phyloP scores from a whole-genome alignment of 2,113 vertebrate genomes.

The Pungitius pungitius region DNA sequence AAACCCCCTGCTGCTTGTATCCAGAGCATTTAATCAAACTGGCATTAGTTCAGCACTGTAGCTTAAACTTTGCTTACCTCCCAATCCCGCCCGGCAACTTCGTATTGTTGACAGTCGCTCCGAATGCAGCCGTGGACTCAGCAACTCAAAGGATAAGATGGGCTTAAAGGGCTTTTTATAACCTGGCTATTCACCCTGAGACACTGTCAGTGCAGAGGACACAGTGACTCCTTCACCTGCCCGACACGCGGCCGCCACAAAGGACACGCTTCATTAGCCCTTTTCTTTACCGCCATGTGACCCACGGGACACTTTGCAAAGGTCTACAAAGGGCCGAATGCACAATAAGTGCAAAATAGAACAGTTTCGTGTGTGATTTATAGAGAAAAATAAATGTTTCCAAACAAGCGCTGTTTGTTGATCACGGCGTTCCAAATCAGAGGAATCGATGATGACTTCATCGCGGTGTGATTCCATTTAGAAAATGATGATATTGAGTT shows the following conservation, averaged over 20 bases:
- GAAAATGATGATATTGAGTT: background rate
- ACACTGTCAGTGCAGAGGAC: conserved; percentile 40
- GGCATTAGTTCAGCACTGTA: conserved; percentile 76
- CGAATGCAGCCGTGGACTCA: conserved; percentile 71
- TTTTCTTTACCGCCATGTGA: background rate
- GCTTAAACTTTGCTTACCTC: conserved; percentile 77
- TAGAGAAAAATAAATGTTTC: background rate
- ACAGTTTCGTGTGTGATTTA: no score
- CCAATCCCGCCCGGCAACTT: conserved; percentile 69
- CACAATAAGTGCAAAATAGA: no score
- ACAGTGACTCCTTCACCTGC: conserved; percentile 53
- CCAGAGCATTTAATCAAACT: conserved; percentile 78
- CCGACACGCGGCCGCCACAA: conserved; percentile 17
- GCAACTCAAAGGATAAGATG: conserved; percentile 79
- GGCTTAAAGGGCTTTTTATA: conserved; percentile 67
- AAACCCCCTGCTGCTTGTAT: conserved; percentile 74
- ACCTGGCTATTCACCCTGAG: conserved; percentile 69
- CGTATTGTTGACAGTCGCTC: conserved; percentile 72
- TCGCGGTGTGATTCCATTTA: no score
- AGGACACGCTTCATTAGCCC: conserved; percentile 5
- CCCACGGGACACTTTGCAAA: background rate
- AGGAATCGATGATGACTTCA: background rate
- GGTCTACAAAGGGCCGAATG: no score
- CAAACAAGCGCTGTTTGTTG: no score
- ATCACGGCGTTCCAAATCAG: background rate